Percentiles rank a stretch among this genome's conserved stretches.
phyloP scores from a whole-genome alignment of 2,888 invertebrate genomes.

The Dynastes grantii region DNA sequence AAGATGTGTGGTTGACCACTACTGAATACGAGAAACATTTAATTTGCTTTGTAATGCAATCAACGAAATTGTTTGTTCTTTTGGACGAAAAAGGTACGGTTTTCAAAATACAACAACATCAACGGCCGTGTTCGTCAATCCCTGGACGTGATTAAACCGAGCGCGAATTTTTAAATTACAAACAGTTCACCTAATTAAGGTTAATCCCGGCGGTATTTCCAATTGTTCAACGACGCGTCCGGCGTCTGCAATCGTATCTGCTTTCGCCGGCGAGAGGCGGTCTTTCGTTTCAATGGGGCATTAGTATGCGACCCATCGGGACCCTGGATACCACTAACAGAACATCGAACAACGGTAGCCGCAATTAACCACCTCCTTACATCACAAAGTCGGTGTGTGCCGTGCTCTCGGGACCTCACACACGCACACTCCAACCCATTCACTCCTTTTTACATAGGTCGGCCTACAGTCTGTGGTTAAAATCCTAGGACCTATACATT shows the following conservation, averaged over 20 bases:
- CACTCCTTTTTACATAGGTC: constrained; percentile 27
- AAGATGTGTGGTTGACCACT: too few species aligned
- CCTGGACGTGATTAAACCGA: constrained; percentile 41
- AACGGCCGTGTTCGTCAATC: constrained; percentile 24
- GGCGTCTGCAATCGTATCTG: constrained; percentile 42
- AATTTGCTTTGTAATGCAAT: constrained; percentile 9
- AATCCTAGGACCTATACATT: constrained; percentile 3
- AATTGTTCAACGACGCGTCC: constrained; percentile 42
- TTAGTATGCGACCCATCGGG: constrained; percentile 56
- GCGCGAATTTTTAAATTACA: constrained; percentile 45
- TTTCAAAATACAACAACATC: constrained; percentile 9
- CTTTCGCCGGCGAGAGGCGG: constrained; percentile 52
- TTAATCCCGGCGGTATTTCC: constrained; percentile 40
- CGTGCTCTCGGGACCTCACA: constrained; percentile 44
- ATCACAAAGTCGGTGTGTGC: constrained; percentile 42
- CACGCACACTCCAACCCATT: constrained; percentile 43
- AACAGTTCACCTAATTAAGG: constrained; percentile 47
- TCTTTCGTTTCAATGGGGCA: constrained; percentile 49
- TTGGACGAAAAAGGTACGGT: constrained; percentile 16
- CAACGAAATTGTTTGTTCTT: constrained; percentile 1
- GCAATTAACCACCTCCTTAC: constrained; percentile 57
- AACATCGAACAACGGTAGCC: constrained; percentile 57
- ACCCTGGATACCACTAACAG: constrained; percentile 55
- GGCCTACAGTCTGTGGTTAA: background rate
- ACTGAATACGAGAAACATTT: too few species aligned